A percentile compares a stretch with the other conserved stretches of the same genome.
Evolutionary conservation across 2,113 vertebrate species (phyloP).

Genomic region (Corythaixoides concolor): DNA sequence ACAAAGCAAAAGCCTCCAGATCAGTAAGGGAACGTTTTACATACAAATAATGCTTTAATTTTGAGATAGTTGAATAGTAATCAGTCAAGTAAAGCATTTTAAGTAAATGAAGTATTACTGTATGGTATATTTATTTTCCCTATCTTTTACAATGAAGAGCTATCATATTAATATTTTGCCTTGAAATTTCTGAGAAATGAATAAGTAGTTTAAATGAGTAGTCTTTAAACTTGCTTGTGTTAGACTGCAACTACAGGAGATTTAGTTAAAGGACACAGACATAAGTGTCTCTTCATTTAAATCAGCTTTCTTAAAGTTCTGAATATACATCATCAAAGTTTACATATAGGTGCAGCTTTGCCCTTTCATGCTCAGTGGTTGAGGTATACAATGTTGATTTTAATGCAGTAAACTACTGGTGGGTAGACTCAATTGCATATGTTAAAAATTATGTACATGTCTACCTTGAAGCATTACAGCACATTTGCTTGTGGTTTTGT

Average conservation of each 20-base stretch:
- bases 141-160: background rate
- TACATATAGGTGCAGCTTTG: slow-evolving; percentile 19
- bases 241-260: background rate
- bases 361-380: background rate
- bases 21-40: background rate
- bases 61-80: background rate
- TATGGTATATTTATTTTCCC: background rate
- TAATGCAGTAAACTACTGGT: slow-evolving; percentile 76
- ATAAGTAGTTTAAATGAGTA: background rate
- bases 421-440: slow-evolving; percentile 77
- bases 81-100: background rate
- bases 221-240: background rate
- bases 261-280: slow-evolving; percentile 27
- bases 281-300: slow-evolving; percentile 60
- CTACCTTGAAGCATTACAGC: slow-evolving; percentile 69
- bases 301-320: slow-evolving; percentile 3
- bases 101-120: background rate
- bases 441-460: slow-evolving; percentile 71
- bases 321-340: slow-evolving; percentile 63
- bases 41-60: background rate
- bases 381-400: slow-evolving; percentile 67
- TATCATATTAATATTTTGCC: background rate
- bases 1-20: background rate
- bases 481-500: slow-evolving; percentile 67
- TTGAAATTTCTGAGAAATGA: background rate